Evolutionary conservation across 2,888 invertebrate species (phyloP).

Genomic region (Thymelicus acteon): DNA sequence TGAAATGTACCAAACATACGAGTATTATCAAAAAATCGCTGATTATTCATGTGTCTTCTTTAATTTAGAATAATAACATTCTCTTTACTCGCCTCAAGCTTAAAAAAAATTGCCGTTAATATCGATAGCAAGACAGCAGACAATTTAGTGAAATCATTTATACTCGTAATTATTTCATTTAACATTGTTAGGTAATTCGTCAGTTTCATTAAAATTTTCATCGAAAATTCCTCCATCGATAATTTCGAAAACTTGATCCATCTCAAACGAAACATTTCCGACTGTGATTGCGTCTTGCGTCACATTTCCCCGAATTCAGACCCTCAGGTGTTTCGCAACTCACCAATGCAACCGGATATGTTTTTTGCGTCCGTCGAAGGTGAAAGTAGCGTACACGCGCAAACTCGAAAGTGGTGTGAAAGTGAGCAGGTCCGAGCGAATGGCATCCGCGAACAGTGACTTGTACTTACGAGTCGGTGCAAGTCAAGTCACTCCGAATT

Average conservation of each 20-base stretch:
- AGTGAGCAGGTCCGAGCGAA: constrained; percentile 50
- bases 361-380: constrained; percentile 55
- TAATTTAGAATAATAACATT: no score
- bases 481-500: not conserved
- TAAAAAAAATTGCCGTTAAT: no score
- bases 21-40: no score
- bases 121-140: no score
- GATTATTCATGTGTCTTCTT: no score
- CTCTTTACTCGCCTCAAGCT: no score
- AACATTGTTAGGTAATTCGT: no score
- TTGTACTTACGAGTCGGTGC: constrained; percentile 28
- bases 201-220: no score
- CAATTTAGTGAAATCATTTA: no score
- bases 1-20: no score
- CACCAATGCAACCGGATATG: constrained; percentile 60
- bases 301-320: constrained; percentile 27
- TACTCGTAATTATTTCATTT: no score
- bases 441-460: constrained; percentile 25
- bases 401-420: constrained; percentile 64
- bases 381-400: constrained; percentile 52
- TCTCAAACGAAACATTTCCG: constrained; percentile 4
- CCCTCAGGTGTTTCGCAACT: constrained; percentile 63
- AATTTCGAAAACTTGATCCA: not conserved
- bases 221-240: no score
- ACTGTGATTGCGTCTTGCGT: constrained; percentile 29